phyloP scores from a whole-genome alignment of 2,888 invertebrate genomes.

The Polyommatus icarus region DNA sequence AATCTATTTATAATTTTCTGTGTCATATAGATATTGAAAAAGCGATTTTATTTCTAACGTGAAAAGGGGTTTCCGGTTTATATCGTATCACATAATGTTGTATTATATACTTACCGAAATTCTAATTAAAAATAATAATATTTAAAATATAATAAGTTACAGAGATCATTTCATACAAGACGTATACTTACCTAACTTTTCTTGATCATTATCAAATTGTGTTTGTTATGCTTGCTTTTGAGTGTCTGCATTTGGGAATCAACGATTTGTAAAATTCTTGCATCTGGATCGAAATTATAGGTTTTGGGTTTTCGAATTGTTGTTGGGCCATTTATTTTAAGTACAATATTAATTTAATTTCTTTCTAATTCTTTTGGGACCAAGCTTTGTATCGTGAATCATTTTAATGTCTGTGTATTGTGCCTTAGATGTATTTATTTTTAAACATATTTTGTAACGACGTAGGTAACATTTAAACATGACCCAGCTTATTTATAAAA shows the following conservation, averaged over 20 bases:
- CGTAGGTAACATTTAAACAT: background rate
- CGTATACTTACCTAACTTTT: background rate
- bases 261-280: background rate
- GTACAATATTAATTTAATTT: slow-evolving; percentile 36
- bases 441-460: slow-evolving; percentile 1
- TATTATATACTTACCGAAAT: too few species aligned
- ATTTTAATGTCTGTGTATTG: slow-evolving; percentile 35
- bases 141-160: background rate
- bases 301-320: slow-evolving; percentile 13
- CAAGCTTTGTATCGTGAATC: slow-evolving; percentile 36
- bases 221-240: background rate
- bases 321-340: slow-evolving; percentile 40
- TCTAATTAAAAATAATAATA: too few species aligned
- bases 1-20: too few species aligned
- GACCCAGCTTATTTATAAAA: background rate
- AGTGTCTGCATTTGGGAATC: background rate
- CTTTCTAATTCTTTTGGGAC: slow-evolving; percentile 38
- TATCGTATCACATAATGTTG: background rate
- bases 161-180: background rate
- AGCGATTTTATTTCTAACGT: background rate
- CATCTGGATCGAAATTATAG: background rate
- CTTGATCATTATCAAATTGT: slow-evolving; percentile 28
- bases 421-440: slow-evolving; percentile 35
- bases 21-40: too few species aligned
- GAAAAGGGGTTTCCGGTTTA: background rate